Evolutionary conservation across 2,888 invertebrate genomes (phyloP).

Genomic region (Lagria hirta): DNA sequence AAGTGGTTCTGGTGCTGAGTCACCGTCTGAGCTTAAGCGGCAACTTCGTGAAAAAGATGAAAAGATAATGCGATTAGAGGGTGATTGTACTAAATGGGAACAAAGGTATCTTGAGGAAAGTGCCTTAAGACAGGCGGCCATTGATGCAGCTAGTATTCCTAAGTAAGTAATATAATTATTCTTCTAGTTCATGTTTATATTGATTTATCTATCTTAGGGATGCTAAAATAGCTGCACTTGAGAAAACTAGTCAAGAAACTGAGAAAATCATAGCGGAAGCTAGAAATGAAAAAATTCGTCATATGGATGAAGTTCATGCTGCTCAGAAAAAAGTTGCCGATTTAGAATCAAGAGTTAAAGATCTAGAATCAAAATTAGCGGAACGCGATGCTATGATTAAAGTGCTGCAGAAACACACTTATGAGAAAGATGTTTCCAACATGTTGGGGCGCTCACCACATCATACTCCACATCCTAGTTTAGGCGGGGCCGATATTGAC

Average conservation of each 20-base stretch:
- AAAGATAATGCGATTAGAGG: conserved; percentile 72
- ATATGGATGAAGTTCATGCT: conserved; percentile 86
- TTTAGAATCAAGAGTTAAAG: conserved; percentile 80
- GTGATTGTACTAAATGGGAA: conserved; percentile 84
- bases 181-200: conserved; percentile 10
- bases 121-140: conserved; percentile 75
- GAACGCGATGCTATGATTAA: conserved; percentile 90
- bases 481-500: conserved; percentile 56
- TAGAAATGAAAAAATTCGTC: conserved; percentile 80
- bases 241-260: conserved; percentile 80
- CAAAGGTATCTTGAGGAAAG: conserved; percentile 82
- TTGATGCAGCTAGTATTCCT: conserved; percentile 76
- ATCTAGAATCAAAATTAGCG: conserved; percentile 82
- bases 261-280: conserved; percentile 85
- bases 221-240: conserved; percentile 80
- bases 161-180: conserved; percentile 58
- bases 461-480: conserved; percentile 57
- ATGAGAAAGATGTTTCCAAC: conserved; percentile 66
- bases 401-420: conserved; percentile 79
- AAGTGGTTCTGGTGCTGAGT: conserved; percentile 56
- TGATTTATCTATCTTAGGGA: conserved; percentile 59
- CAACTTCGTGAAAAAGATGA: conserved; percentile 69
- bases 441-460: conserved; percentile 56
- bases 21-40: conserved; percentile 64
- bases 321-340: conserved; percentile 85